Conservation (phyloP, 2,888 invertebrate species). For the Therioaphis trifolii region DNA sequence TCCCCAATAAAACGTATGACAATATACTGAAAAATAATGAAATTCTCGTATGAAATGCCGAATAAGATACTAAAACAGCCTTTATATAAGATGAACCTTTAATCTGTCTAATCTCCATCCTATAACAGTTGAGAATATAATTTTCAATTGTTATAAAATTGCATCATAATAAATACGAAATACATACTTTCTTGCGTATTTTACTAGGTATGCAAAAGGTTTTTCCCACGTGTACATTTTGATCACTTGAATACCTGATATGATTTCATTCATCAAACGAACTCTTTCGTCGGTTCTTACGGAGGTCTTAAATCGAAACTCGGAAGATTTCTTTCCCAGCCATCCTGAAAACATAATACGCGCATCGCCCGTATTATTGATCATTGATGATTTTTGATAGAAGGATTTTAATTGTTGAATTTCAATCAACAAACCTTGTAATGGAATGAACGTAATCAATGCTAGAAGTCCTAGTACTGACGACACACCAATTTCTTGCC, state of each 20-base stretch:
- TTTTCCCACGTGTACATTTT: slow-evolving; percentile 94
- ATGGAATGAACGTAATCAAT: slow-evolving; percentile 64
- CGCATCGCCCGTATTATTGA: no score
- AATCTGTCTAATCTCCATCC: slow-evolving; percentile 79
- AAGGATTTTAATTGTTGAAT: not conserved
- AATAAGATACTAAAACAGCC: slow-evolving; percentile 79
- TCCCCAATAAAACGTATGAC: slow-evolving; percentile 76
- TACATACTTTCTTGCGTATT: slow-evolving; percentile 76
- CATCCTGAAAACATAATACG: slow-evolving; percentile 71
- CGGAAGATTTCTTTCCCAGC: slow-evolving; percentile 81
- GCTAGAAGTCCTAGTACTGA: slow-evolving; percentile 65
- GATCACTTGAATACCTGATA: slow-evolving; percentile 86
- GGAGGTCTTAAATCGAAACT: slow-evolving; percentile 82
- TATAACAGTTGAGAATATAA: slow-evolving; percentile 69
- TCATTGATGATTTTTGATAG: no score
- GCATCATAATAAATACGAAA: not conserved
- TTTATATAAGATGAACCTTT: slow-evolving; percentile 78
- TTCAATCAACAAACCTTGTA: slow-evolving; percentile 65
- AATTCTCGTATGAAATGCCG: slow-evolving; percentile 83
- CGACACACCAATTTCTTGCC: slow-evolving; percentile 64
- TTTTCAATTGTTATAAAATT: not conserved
- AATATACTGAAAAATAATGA: slow-evolving; percentile 82
- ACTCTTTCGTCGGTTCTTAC: slow-evolving; percentile 90
- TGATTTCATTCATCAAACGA: slow-evolving; percentile 89
- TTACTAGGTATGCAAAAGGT: slow-evolving; percentile 81